These are phyloP conservation scores for Drosophila lini DNA, from an alignment of 1,140 invertebrate genomes.

Conservation along the genomic window DNA sequence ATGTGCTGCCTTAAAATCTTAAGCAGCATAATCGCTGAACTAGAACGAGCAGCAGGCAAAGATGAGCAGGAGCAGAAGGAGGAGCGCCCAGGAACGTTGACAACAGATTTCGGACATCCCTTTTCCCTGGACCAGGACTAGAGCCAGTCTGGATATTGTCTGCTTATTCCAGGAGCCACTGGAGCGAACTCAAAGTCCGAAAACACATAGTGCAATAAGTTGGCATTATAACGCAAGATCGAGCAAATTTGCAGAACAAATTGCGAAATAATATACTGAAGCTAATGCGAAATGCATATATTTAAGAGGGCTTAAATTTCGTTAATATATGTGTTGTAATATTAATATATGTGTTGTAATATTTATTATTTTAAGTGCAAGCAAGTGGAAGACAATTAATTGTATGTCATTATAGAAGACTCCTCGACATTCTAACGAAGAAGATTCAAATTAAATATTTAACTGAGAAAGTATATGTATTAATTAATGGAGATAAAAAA, in stretches of 20 bases:
- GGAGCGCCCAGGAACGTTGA: slow-evolving; percentile 47
- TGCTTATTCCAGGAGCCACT: slow-evolving; percentile 10
- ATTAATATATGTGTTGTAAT: not conserved
- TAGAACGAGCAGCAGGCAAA: slow-evolving; percentile 36
- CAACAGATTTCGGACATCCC: slow-evolving; percentile 24
- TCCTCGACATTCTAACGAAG: not conserved
- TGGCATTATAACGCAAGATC: slow-evolving; percentile 47
- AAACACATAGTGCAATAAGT: slow-evolving; percentile 30
- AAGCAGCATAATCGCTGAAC: slow-evolving; percentile 65
- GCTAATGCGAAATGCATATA: slow-evolving; percentile 18
- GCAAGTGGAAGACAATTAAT: not conserved
- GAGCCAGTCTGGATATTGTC: slow-evolving; percentile 14
- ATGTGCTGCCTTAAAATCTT: slow-evolving; percentile 54
- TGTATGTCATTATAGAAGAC: not conserved
- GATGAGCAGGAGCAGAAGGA: slow-evolving; percentile 20
- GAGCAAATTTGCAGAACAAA: slow-evolving; percentile 40
- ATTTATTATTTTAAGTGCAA: not conserved
- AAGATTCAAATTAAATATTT: not conserved
- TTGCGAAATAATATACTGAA: slow-evolving; percentile 23
- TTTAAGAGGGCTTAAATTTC: not conserved
- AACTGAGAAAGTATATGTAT: not conserved
- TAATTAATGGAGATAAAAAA: not conserved
- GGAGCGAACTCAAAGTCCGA: slow-evolving; percentile 12
- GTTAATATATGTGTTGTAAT: not conserved
- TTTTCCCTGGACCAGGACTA: slow-evolving; percentile 2